Conservation (phyloP, 2,797 vertebrate species). For the Microcaecilia unicolor region DNA sequence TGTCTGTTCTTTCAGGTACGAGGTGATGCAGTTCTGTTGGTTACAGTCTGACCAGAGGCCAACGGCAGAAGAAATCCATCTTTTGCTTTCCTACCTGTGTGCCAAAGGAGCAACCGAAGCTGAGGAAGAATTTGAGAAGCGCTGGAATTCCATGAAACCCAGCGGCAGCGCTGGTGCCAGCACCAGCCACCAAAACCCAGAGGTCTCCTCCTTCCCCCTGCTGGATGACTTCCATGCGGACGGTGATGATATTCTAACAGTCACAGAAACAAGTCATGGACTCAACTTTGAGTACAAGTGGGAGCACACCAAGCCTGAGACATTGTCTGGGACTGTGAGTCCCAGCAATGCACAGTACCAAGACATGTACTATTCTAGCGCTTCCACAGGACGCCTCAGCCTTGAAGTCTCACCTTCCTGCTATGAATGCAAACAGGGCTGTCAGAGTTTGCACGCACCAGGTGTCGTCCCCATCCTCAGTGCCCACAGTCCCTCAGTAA, state of each 20-base stretch:
- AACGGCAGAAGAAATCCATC: slow-evolving; percentile 84
- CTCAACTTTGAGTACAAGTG: slow-evolving; percentile 96
- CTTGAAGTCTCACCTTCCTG: slow-evolving; percentile 73
- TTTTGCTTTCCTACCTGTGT: slow-evolving; percentile 87
- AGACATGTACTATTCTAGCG: slow-evolving; percentile 71
- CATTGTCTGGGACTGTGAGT: slow-evolving; percentile 53
- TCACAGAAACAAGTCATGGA: slow-evolving; percentile 90
- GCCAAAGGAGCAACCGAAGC: slow-evolving; percentile 81
- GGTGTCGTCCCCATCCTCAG: slow-evolving; percentile 83
- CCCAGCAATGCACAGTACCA: slow-evolving; percentile 60
- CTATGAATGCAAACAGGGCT: slow-evolving; percentile 61
- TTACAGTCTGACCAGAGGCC: slow-evolving; percentile 91
- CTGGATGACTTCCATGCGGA: slow-evolving; percentile 69
- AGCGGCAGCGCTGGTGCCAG: slow-evolving; percentile 64
- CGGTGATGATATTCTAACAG: slow-evolving; percentile 84
- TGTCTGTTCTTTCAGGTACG: slow-evolving; percentile 64
- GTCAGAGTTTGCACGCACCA: slow-evolving; percentile 48
- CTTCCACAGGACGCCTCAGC: slow-evolving; percentile 47
- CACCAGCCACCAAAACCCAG: slow-evolving; percentile 34
- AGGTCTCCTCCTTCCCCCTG: slow-evolving; percentile 77
- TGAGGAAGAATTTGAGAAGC: slow-evolving; percentile 86
- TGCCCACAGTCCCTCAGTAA: slow-evolving; percentile 79
- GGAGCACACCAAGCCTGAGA: slow-evolving; percentile 75
- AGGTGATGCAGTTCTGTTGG: slow-evolving; percentile 99
- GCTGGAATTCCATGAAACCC: slow-evolving; percentile 88